Base-by-base conservation (phyloP, 1,140 invertebrate genomes). In the Bombyx mori region DNA sequence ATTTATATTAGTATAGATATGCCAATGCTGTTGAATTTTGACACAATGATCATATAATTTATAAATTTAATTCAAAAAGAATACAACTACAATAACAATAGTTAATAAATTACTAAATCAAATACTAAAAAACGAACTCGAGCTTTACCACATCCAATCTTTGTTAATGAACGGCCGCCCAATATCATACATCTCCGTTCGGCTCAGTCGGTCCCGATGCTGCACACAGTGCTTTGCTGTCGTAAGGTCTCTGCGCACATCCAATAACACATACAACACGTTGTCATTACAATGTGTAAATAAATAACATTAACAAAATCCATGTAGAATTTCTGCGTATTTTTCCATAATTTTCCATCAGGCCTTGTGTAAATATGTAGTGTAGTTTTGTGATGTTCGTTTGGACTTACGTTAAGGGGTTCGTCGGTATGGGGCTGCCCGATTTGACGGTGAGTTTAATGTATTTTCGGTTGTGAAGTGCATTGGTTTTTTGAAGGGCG, bases 161-260 rank as follows among this genome's bases (percentile, higher is more conserved):
- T 35, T 35, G 2, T 35, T 8, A 22, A 18, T 44, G n/a, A 22
- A 18, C 43, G 43, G 47, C 55, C 8, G 48, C 58, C n/a, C 6
- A 12, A 46, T 54, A 51, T 62, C 54, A 35, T 18, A 54, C 54
- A 47, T 64, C 56, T 9, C 42, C 26, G 47, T 26, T 44, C 49
- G 53, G 7, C 60, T 72, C 76, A 80, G 79, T 80, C 70, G 56
- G 56, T 63, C 65, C 68, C 74, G 70, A 86, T 86, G 82, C 70
- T 86, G 61, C 73, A 64, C 57, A 68, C 71, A 66, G 82, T 86
- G 71, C 75, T 86, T 64, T 86, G 82, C 74, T 86, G 80, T 65
- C 80, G 74, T 62, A 79, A 86, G 82, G 82, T 82, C 71, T 66
- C 65, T 61, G 18, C 49, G 52, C 44, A 57, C 50, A n/a, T 42